A percentile compares a stretch with the other conserved stretches of the same genome.
Evolutionary conservation across 2,797 vertebrate species (phyloP).

Genomic region (Cyprinodon diabolis): DNA sequence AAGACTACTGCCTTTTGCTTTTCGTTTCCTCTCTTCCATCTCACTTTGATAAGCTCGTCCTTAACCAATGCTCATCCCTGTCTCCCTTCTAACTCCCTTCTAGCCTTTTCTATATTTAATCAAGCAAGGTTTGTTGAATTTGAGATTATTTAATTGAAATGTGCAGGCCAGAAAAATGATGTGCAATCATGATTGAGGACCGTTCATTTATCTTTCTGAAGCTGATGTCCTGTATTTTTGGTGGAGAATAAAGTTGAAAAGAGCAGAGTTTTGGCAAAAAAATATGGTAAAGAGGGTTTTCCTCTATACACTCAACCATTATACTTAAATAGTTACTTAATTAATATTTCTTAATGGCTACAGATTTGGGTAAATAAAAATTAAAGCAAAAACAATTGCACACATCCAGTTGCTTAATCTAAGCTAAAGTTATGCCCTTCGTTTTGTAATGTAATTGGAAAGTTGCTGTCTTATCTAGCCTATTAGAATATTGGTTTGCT

Average conservation of each 20-base stretch:
- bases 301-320: slow-evolving; percentile 24
- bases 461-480: neutral
- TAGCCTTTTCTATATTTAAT: slow-evolving; percentile 71
- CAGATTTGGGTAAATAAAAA: neutral
- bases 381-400: neutral
- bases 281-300: slow-evolving; percentile 38
- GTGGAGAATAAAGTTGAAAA: slow-evolving; percentile 41
- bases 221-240: slow-evolving; percentile 40
- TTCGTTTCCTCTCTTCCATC: slow-evolving; percentile 47
- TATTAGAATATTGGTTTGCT: neutral
- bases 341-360: slow-evolving; percentile 15
- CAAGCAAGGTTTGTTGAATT: slow-evolving; percentile 60
- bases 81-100: slow-evolving; percentile 36
- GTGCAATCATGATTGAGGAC: slow-evolving; percentile 13
- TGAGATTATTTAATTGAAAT: slow-evolving; percentile 68
- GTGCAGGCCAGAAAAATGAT: slow-evolving; percentile 23
- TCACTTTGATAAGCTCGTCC: slow-evolving; percentile 38
- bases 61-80: slow-evolving; percentile 40
- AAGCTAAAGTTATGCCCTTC: neutral
- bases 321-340: slow-evolving; percentile 21
- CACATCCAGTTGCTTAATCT: neutral
- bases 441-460: neutral
- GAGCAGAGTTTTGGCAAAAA: slow-evolving; percentile 35
- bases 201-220: slow-evolving; percentile 35
- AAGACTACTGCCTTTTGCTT: slow-evolving; percentile 56